Evolutionary conservation across 1,140 invertebrate genomes (phyloP), one percentile per base, ranked within the genome.

Genomic region (Procambarus clarkii): DNA sequence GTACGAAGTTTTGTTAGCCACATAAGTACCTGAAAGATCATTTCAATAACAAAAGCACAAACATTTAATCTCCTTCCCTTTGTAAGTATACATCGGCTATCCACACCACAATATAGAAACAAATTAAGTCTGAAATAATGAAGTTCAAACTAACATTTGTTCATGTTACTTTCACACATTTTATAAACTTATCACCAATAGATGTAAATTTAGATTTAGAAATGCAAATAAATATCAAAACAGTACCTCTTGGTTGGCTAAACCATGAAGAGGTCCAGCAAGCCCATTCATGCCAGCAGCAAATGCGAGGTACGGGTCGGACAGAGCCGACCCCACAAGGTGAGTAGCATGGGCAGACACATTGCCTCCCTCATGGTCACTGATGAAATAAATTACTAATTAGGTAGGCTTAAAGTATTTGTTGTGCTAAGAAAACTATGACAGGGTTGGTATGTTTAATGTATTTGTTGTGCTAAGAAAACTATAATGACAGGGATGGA

Each of bases 271-370:
- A 18, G 98, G 98, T 91, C 98, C 98, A 93, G 98, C 98, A 44
- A 99, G 95, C 84, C 98, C 98, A 94, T 98, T 98, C 95, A 99
- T 97, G 88, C 98, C 98, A 90, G 98, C 98, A 82, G 98, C 97
- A 94, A 99, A 99, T 11, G 98, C 98, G 0, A 99, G 95, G 94
- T 99, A 99, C 3, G 98, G 98, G 95, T 99, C 98, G 91, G 98
- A 98, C 54, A 99, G 95, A 0, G 98, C 98, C 9, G 98, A 99
- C 8, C 98, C 98, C 13, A 99, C 98, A 94, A 99, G 95, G 95
- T 99, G 98, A n/a, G 97, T 97, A 0, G 98, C 98, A 94, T 99
- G 98, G 7, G 98, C 98, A 24, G 97, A 97, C 0, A 99, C 98
- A 94, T 99, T 99, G 92, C 98, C 98, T 93, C 98, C 98, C 95